Percentiles rank a stretch among this genome's conserved stretches.
Evolutionary conservation across 2,888 invertebrate genomes (phyloP).

Genomic region (Toxonevra muliebris): DNA sequence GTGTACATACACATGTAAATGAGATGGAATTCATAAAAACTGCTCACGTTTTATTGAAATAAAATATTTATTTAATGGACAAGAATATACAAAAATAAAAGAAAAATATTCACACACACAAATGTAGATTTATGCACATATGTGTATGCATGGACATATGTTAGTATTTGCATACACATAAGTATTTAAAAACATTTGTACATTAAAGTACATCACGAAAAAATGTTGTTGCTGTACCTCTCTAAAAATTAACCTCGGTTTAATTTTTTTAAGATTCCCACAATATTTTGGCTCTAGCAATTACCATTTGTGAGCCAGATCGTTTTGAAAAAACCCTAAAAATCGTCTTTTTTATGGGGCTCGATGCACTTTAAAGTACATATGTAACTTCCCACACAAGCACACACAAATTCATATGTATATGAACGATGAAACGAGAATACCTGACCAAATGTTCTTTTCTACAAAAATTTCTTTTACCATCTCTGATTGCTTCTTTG

Average conservation of each 20-base stretch:
- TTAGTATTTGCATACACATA: constrained; percentile 1
- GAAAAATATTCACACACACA: neutral
- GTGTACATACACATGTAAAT: constrained; percentile 10
- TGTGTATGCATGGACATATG: constrained; percentile 19
- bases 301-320: no score
- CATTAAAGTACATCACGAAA: constrained; percentile 11
- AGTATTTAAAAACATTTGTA: constrained; percentile 29
- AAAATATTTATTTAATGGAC: constrained; percentile 59
- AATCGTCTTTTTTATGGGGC: no score
- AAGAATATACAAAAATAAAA: constrained; percentile 11
- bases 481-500: neutral
- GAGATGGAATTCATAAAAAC: constrained; percentile 31
- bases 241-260: no score
- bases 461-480: neutral
- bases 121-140: constrained; percentile 24
- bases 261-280: no score
- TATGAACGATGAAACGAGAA: constrained; percentile 13
- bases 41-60: constrained; percentile 60
- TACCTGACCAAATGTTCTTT: constrained; percentile 15
- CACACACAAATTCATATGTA: neutral
- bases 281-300: no score
- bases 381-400: no score
- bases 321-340: no score
- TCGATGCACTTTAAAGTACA: no score
- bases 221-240: constrained; percentile 13